Conservation (phyloP, 2,797 vertebrate genomes). For the Lepus townsendii region DNA sequence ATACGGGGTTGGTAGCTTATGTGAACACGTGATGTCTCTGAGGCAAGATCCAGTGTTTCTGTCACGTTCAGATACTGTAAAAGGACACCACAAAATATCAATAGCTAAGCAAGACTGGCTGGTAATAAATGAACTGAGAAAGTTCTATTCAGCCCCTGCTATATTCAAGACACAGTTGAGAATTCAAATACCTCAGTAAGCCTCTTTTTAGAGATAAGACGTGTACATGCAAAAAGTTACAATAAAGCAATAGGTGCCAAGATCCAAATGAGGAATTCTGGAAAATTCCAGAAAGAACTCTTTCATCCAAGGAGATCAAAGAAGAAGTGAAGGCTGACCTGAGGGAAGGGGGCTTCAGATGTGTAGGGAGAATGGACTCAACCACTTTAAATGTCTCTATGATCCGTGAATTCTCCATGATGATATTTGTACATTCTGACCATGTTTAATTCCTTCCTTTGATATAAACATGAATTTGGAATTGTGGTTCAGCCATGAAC, state of each 20-base stretch:
- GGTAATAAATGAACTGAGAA: neutral
- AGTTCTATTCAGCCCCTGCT: neutral
- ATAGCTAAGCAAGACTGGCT: neutral
- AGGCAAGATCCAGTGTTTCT: neutral
- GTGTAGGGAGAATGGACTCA: neutral
- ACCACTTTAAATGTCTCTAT: neutral
- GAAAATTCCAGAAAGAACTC: conserved; percentile 7
- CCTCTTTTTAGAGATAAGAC: neutral
- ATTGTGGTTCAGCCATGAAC: neutral
- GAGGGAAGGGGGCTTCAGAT: neutral
- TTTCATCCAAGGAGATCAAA: conserved; percentile 2
- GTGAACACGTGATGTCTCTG: neutral
- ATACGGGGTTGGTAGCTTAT: neutral
- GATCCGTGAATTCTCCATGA: neutral
- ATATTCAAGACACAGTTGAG: neutral
- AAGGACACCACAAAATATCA: neutral
- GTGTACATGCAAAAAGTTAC: neutral
- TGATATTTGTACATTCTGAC: neutral
- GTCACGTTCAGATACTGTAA: neutral
- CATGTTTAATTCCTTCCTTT: neutral
- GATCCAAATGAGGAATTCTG: neutral
- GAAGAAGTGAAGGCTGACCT: neutral
- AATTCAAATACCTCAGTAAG: neutral
- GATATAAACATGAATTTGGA: conserved; percentile 1
- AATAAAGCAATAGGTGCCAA: neutral